A percentile compares a stretch with the other conserved stretches of the same genome.
These are phyloP conservation scores for Brenthis hecate DNA, from an alignment of 2,888 invertebrate species.

Conservation along the genomic window DNA sequence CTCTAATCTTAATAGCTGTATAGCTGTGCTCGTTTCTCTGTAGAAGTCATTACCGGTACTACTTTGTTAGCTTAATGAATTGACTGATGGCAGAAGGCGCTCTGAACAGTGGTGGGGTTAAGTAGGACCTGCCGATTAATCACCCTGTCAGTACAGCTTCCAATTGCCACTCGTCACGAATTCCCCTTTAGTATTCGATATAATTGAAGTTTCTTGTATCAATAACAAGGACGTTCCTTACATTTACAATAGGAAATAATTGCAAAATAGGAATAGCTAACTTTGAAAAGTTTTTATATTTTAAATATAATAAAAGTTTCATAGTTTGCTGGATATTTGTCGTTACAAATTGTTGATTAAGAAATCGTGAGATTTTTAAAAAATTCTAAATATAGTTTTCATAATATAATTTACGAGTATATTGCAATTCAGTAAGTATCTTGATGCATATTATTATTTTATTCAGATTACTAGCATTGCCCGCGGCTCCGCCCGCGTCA, in stretches of 20 bases:
- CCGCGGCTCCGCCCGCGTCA: too few relatives aligned
- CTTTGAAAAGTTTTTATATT: too few relatives aligned
- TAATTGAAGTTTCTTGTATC: slow-evolving; percentile 42
- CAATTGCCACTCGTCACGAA: slow-evolving; percentile 77
- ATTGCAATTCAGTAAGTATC: too few relatives aligned
- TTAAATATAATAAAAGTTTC: too few relatives aligned
- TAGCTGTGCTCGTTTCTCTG: slow-evolving; percentile 62
- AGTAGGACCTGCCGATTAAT: slow-evolving; percentile 80
- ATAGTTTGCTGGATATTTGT: too few relatives aligned
- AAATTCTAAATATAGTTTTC: too few relatives aligned
- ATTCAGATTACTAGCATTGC: too few relatives aligned
- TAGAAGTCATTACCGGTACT: slow-evolving; percentile 77
- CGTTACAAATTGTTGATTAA: too few relatives aligned
- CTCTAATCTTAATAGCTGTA: slow-evolving; percentile 47
- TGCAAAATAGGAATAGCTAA: background rate
- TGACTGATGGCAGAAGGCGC: slow-evolving; percentile 78
- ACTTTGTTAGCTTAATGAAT: slow-evolving; percentile 82
- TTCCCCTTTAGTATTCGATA: slow-evolving; percentile 52
- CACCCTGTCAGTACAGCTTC: slow-evolving; percentile 78
- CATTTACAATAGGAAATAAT: slow-evolving; percentile 12
- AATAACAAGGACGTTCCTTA: slow-evolving; percentile 30
- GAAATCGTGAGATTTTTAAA: too few relatives aligned
- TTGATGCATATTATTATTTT: too few relatives aligned
- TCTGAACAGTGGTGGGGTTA: slow-evolving; percentile 78
- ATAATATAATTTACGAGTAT: too few relatives aligned